Evolutionary conservation across 2,113 vertebrate species (phyloP), one percentile per base, ranked within the genome.

Genomic region (Cinclus cinclus): DNA sequence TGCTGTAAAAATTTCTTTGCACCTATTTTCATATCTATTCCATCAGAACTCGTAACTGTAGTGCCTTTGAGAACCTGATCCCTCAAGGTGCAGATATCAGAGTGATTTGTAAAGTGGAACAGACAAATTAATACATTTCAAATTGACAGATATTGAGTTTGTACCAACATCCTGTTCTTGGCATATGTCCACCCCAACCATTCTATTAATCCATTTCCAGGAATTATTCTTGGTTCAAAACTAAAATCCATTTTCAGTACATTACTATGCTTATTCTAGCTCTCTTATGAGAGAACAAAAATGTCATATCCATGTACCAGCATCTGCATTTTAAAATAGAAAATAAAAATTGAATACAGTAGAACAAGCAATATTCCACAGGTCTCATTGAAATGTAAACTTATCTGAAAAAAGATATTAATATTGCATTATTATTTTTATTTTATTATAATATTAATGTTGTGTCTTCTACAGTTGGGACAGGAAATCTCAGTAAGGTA

Each of bases 131-230:
- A 75, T 64, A 53, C n/a, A 49, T 88, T 96, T 90, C 47, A 70
- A 2, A 50, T 75, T 86, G 83, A 62, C 69, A 88, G 47, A 59
- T 76, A 69, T 1, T 71, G 81, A 82, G 23, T 83, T 74, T 64
- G 52, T 91, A 90, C 37, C 76, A 84, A 49, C 28, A 74, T 65
- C 49, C 63, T 71, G 19, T 55, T 84, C 47, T 70, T 17, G 10
- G 49, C 53, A 16, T 30, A 60, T 44, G 33, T 76, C 85, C 59
- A 70, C 25, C 28, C 49, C 73, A 74, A 55, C 64, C 70, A 50
- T 65, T 71, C 63, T 59, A 60, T 85, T 87, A 92, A 89, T 94
- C 74, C 8, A 37, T 52, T 89, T 91, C 76, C 68, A 94, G 79
- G 53, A 89, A 90, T 18, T 59, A 58, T 73, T 84, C 20, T 89